Base-by-base conservation (phyloP, 2,797 vertebrate genomes). In the Emydoidea blandingii region DNA sequence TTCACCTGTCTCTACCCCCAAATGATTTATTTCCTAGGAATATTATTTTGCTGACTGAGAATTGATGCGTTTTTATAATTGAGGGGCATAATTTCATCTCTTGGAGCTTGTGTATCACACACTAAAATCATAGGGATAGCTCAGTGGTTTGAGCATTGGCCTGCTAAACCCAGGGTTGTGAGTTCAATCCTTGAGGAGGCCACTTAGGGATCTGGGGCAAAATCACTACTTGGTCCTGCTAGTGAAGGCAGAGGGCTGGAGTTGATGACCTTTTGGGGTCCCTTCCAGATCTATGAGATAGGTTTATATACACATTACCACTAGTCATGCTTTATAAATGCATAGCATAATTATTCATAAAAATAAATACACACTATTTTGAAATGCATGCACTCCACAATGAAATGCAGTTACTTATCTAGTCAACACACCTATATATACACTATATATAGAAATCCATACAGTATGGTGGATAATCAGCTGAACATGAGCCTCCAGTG, bases 31-130 rank as follows among this genome's bases (percentile, higher is more conserved):
- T 21, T 65, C 62, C 62, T 65, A n/a, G 16, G 34, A 65, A 65
- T n/a, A n/a, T 3, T 31, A 27, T 57, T 74, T 79, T 14, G 21
- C 27, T 37, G 44, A 29, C 53, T 29, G 23, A 78, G 52, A 15
- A 79, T 50, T 83, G 79, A 25, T 57, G 54, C 57, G 53, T 15
- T 11, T 21, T n/a, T 91, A 84, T 81, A 6, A 25, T 27, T 0
- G 29, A 91, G 83, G 49, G 89, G 23, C 50, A 56, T 29, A 1
- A 41, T 5, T 29, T 49, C 14, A 49, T 47, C 74, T 78, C 12
- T 78, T 47, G 44, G 74, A 5, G 3, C 1, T 0, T 12, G 19
- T 15, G 54, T 4, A 12, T 68, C 41, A 57, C 44, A 2, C 0
- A 0, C 44, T 27, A 76, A 47, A 78, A 47, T 49, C 74, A 31